phyloP scores from a whole-genome alignment of 2,113 vertebrate species.

The Mandrillus leucophaeus region DNA sequence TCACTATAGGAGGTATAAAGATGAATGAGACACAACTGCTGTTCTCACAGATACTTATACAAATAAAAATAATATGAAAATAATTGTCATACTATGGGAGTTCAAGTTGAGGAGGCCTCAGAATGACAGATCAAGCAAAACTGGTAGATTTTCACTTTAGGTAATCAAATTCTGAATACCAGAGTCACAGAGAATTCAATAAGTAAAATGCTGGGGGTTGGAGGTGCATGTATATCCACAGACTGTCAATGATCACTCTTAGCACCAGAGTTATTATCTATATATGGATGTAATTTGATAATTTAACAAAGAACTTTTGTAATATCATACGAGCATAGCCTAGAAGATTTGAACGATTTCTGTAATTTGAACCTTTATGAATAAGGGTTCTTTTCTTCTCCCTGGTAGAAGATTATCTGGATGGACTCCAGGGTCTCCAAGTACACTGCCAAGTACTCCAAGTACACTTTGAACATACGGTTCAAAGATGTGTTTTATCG shows the following conservation, averaged over 20 bases:
- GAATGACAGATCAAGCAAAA: not conserved
- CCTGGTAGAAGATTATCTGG: slow-evolving; percentile 42
- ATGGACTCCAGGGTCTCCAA: slow-evolving; percentile 52
- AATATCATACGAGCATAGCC: not conserved
- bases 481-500: slow-evolving; percentile 49
- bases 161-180: slow-evolving; percentile 16
- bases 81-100: not conserved
- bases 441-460: not conserved
- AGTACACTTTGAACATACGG: slow-evolving; percentile 1
- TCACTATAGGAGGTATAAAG: not conserved
- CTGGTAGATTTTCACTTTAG: not conserved
- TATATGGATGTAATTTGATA: slow-evolving; percentile 45
- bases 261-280: slow-evolving; percentile 35
- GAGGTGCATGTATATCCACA: not conserved
- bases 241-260: slow-evolving; percentile 24
- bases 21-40: slow-evolving; percentile 17
- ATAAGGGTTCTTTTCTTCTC: slow-evolving; percentile 69
- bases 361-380: not conserved
- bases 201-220: not conserved
- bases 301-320: slow-evolving; percentile 61
- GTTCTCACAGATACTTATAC: not conserved
- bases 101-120: not conserved
- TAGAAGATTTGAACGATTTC: slow-evolving; percentile 51
- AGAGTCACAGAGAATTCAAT: slow-evolving; percentile 40
- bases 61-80: slow-evolving; percentile 28